Evolutionary conservation across 2,113 vertebrate genomes (phyloP), one percentile per base, ranked within the genome.

Genomic region (Macrotus californicus): DNA sequence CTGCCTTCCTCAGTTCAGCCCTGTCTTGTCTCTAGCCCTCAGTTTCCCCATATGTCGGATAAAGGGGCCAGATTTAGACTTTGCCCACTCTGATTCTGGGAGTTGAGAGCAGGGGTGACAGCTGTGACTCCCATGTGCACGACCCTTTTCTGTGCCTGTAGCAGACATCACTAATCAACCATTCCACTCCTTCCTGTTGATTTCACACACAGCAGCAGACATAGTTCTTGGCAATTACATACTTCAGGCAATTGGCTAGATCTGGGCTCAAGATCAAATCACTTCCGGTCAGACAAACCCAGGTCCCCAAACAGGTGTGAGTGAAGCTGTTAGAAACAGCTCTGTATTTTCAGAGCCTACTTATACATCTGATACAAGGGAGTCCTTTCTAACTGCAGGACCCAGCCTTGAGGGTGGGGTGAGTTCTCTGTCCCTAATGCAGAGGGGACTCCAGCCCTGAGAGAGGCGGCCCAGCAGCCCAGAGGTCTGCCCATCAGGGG

Each of bases 131-230:
- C 3, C 19, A 14, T 2, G 29, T 15, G 18, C 26, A 75, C 13
- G 11, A 7, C 22, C 24, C 48, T 16, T 5, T 26, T 31, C 31
- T 31, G 61, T 26, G 31, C 21, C 36, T 41, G 9, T 2, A 18
- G 75, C 69, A 94, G 86, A 67, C 54, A 26, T 36, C 50, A 26
- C 73, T 36, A 56, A 48, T 89, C 66, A 29, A 41, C 15, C n/a
- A 0, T 4, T 3, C 6, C 1, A 14, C 29, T 26, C 22, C 50
- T n/a, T 52, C 39, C 61, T 36, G 3, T 16, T 18, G 43, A 61
- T 54, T 34, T 36, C 76, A 46, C 48, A n/a, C 29, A 15, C 26
- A 6, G 21, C 26, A 7, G 50, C 22, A 19, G 41, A 14, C 22
- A 15, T n/a, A 18, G 48, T 48, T 21, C 19, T 56, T 73, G 75